phyloP scores from a whole-genome alignment of 2,888 invertebrate genomes.

The Nomada hirtipes region DNA sequence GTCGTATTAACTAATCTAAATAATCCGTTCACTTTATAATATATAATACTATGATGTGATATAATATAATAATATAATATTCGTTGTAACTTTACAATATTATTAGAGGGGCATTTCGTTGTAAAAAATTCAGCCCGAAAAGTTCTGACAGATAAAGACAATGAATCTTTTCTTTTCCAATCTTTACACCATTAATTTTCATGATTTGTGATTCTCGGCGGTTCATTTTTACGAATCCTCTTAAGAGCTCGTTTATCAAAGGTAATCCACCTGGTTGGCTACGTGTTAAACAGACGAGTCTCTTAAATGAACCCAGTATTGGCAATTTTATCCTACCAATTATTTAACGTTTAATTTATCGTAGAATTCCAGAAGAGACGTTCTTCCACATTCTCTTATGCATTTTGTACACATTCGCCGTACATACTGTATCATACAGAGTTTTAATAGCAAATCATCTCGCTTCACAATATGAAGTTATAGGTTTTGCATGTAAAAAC shows the following conservation, averaged over 20 bases:
- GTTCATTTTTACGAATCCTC: neutral
- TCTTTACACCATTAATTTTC: too few relatives aligned
- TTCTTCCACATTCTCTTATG: neutral
- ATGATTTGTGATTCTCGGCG: neutral
- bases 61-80: too few relatives aligned
- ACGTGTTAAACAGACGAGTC: too few relatives aligned
- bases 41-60: too few relatives aligned
- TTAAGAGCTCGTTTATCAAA: too few relatives aligned
- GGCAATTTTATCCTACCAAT: neutral
- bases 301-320: too few relatives aligned
- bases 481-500: conserved; percentile 44
- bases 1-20: too few relatives aligned
- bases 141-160: too few relatives aligned
- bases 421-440: conserved; percentile 29
- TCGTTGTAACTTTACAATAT: neutral
- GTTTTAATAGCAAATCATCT: conserved; percentile 55
- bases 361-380: neutral
- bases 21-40: too few relatives aligned
- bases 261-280: too few relatives aligned
- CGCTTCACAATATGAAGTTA: conserved; percentile 22
- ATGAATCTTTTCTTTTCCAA: too few relatives aligned
- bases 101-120: neutral
- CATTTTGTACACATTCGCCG: neutral
- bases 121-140: neutral
- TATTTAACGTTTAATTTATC: neutral